Percentiles rank a stretch among this genome's conserved stretches.
These are phyloP conservation scores for Pristionchus fissidentatus DNA, from an alignment of 2,888 invertebrate genomes.

Conservation along the genomic window DNA sequence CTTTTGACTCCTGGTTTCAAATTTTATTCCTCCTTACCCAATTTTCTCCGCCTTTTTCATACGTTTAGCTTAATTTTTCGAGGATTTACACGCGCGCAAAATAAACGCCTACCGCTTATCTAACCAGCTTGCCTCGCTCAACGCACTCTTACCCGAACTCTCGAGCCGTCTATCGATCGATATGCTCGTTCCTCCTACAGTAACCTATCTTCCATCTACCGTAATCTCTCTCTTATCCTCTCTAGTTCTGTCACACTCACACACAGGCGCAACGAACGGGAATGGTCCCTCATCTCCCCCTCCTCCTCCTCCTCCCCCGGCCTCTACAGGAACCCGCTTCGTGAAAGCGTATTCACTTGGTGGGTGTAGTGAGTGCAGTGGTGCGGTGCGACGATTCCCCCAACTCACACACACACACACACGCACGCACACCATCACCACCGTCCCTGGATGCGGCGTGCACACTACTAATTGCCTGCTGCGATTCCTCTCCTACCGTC, in stretches of 20 bases:
- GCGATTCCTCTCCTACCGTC: not conserved
- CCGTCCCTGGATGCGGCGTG: not conserved
- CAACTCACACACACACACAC: not conserved
- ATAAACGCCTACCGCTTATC: not conserved
- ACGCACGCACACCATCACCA: too few relatives aligned
- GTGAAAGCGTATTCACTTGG: slow-evolving; percentile 32
- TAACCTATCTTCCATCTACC: too few relatives aligned
- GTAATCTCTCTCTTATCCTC: not conserved
- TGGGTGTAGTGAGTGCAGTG: slow-evolving; percentile 36
- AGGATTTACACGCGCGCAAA: too few relatives aligned
- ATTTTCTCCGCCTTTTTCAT: not conserved
- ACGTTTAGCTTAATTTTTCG: too few relatives aligned
- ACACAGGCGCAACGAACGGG: slow-evolving; percentile 15
- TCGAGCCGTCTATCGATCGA: too few relatives aligned
- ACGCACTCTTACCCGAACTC: too few relatives aligned
- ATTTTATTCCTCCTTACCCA: not conserved
- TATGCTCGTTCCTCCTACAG: too few relatives aligned
- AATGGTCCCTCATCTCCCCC: not conserved
- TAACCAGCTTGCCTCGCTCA: not conserved
- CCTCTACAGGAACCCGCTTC: slow-evolving; percentile 11
- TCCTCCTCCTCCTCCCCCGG: not conserved
- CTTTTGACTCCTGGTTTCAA: not conserved
- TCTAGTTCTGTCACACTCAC: too few relatives aligned
- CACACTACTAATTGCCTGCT: not conserved
- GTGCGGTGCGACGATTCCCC: not conserved